A percentile compares a stretch with the other conserved stretches of the same genome.
These are phyloP conservation scores for Monochamus saltuarius DNA, from an alignment of 1,140 invertebrate genomes.

Conservation along the genomic window DNA sequence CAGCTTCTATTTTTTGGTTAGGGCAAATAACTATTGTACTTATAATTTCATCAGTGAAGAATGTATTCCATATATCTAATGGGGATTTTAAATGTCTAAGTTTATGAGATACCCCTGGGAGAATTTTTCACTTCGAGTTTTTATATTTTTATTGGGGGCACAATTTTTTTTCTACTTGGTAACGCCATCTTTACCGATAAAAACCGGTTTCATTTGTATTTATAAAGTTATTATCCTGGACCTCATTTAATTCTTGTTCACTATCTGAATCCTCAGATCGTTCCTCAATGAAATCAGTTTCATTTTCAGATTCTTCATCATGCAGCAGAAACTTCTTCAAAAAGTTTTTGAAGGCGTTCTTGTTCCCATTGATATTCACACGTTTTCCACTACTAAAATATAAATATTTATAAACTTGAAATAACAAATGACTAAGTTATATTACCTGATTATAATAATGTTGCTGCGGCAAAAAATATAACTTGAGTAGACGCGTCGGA, in stretches of 20 bases:
- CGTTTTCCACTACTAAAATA: too few relatives aligned
- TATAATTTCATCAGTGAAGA: constrained; percentile 11
- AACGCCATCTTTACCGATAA: not conserved
- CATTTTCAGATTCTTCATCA: too few relatives aligned
- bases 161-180: not conserved
- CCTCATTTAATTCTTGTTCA: constrained; percentile 1
- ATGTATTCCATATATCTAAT: constrained; percentile 10
- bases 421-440: too few relatives aligned
- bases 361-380: too few relatives aligned
- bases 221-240: not conserved
- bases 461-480: too few relatives aligned
- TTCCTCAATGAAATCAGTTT: too few relatives aligned
- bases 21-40: constrained; percentile 8
- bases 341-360: too few relatives aligned
- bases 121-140: not conserved
- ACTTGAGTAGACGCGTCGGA: too few relatives aligned
- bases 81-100: not conserved
- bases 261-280: not conserved
- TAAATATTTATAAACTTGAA: too few relatives aligned
- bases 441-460: too few relatives aligned
- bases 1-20: constrained; percentile 24
- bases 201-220: not conserved
- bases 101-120: not conserved
- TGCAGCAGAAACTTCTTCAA: too few relatives aligned
- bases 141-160: not conserved